Base-by-base conservation (phyloP, 2,888 invertebrate genomes). In the Lissonota sp. region DNA sequence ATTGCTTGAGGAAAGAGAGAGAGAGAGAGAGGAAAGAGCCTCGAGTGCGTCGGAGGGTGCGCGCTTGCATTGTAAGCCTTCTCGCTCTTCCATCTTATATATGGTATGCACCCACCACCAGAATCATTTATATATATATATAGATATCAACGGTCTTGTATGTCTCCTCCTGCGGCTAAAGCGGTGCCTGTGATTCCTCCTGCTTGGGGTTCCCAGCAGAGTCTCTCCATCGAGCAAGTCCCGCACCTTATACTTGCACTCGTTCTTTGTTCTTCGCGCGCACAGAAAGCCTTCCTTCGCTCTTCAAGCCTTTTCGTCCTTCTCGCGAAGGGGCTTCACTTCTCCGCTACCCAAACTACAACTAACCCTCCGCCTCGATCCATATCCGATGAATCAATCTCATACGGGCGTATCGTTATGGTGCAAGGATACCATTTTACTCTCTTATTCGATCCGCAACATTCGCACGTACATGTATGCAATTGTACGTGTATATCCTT, bases 221-320 rank as follows among this genome's bases (percentile, higher is more conserved):
- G 26, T 26, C 26, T 26, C 64, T 71, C 60, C 53, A 63, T 67
- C 63, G 66, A 80, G 71, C 84, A 71, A 79, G 67, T 78, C 78
- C 80, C 81, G 81, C 91, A 89, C 91, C 91, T 91, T 92, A 90
- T 90, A 91, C 91, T 91, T 91, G 90, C 91, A 90, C 87, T 91
- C 87, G 26, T 26, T 91, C 91, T 91, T 91, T 91, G 91, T 91
- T 91, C 90, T 88, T 87, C 86, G 86, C 84, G 86, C 87, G 46
- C 26, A 26, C 67, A 74, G 79, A 73, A 70, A 58, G 63, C 62
- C 14, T 73, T 74, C 55, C 63, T 26, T 26, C 26, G 55, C 71
- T 55, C 74, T 44, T 78, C 70, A 51, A 71, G 80, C 53, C 55
- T 75, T 72, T 67, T 85, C 83, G 83, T 85, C 83, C 84, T 82